Evolutionary conservation across 2,113 vertebrate species (phyloP).

Genomic region (Panthera uncia): DNA sequence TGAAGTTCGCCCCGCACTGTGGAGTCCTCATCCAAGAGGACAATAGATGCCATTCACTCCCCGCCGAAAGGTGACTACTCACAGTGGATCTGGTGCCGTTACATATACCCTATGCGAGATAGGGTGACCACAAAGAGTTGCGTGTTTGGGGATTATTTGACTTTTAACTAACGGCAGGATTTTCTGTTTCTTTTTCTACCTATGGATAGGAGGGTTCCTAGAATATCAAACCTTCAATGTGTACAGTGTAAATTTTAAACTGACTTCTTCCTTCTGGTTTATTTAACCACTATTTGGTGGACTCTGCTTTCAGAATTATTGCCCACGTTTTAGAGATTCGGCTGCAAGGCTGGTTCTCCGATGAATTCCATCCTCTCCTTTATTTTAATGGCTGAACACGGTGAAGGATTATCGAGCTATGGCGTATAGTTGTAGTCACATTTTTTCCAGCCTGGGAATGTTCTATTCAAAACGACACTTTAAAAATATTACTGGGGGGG

Average conservation of each 20-base stretch:
- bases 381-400: slow-evolving; percentile 58
- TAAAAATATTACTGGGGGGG: background rate
- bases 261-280: background rate
- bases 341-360: background rate
- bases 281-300: background rate
- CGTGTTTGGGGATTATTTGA: background rate
- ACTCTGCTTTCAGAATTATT: background rate
- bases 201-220: background rate
- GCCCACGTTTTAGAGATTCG: background rate
- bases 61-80: background rate
- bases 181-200: slow-evolving; percentile 3
- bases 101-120: fast-evolving
- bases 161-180: background rate
- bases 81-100: background rate
- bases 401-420: slow-evolving; percentile 62
- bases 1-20: background rate
- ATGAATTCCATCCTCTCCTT: background rate
- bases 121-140: background rate
- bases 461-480: slow-evolving; percentile 52
- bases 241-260: background rate
- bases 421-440: background rate
- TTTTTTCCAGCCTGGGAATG: slow-evolving; percentile 44
- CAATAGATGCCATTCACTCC: background rate
- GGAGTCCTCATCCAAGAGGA: background rate
- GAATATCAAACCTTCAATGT: background rate